A percentile compares a stretch with the other conserved stretches of the same genome.
Evolutionary conservation across 1,140 invertebrate genomes (phyloP).

Genomic region (Drosophila sproati): DNA sequence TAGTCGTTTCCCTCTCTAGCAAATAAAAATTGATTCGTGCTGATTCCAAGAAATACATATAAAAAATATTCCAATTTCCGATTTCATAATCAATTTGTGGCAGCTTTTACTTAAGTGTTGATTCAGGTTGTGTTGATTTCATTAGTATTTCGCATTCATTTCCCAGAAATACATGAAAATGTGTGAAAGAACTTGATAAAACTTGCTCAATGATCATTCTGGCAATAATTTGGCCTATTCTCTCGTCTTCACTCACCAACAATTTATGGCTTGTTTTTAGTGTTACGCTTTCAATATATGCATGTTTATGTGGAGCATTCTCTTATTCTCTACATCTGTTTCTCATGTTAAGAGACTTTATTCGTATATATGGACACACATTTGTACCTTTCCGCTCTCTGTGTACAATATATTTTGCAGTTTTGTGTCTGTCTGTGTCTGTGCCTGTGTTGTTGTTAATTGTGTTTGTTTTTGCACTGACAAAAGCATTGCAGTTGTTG

Average conservation of each 20-base stretch:
- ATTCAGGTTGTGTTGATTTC: background rate
- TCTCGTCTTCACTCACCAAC: background rate
- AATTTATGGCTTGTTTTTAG: background rate
- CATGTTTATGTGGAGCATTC: background rate
- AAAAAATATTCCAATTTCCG: too few species aligned
- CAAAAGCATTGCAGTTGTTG: slow-evolving; percentile 16
- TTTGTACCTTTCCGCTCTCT: slow-evolving; percentile 6
- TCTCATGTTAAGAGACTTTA: slow-evolving; percentile 18
- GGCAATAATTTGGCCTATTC: background rate
- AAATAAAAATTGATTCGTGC: too few species aligned
- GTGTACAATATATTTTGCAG: slow-evolving; percentile 24
- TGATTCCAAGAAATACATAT: too few species aligned
- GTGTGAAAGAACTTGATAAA: background rate
- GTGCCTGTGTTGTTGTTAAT: slow-evolving; percentile 34
- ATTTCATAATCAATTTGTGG: background rate
- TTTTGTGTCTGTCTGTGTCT: background rate
- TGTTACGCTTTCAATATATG: background rate
- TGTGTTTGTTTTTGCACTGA: slow-evolving; percentile 50
- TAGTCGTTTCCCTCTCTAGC: too few species aligned
- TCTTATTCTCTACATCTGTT: slow-evolving; percentile 13
- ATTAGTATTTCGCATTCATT: slow-evolving; percentile 2
- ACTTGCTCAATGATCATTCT: slow-evolving; percentile 8
- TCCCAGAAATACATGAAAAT: background rate
- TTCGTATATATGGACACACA: background rate
- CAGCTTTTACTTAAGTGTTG: background rate